Percentiles rank a stretch among this genome's conserved stretches.
These are phyloP conservation scores for Gnatocerus cornutus DNA, from an alignment of 2,888 invertebrate genomes.

Conservation along the genomic window DNA sequence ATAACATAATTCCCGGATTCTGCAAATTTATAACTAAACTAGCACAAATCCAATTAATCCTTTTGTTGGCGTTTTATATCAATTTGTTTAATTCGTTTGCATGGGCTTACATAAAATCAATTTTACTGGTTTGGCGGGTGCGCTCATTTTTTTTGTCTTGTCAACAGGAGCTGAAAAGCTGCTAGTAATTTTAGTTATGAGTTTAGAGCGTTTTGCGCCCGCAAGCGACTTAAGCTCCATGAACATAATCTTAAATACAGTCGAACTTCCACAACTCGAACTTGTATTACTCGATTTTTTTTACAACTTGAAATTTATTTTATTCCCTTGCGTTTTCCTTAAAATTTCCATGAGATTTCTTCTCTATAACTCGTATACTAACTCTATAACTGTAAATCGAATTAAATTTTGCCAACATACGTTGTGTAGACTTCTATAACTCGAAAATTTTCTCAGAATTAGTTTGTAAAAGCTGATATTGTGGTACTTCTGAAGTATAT, in stretches of 20 bases:
- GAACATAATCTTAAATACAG: slow-evolving; percentile 20
- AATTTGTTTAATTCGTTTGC: background rate
- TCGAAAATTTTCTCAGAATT: too few species aligned
- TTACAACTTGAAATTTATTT: too few species aligned
- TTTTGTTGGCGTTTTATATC: background rate
- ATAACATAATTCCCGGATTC: background rate
- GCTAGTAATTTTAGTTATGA: slow-evolving; percentile 1
- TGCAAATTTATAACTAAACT: background rate
- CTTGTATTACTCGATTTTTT: too few species aligned
- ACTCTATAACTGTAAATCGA: too few species aligned
- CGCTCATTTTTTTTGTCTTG: slow-evolving; percentile 1
- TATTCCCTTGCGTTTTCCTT: too few species aligned
- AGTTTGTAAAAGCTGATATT: too few species aligned
- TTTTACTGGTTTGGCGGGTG: background rate
- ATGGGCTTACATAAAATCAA: background rate
- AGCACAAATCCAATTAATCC: background rate
- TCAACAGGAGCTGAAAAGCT: slow-evolving; percentile 8
- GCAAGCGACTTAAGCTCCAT: slow-evolving; percentile 24
- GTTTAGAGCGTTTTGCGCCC: slow-evolving; percentile 4
- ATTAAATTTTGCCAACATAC: too few species aligned
- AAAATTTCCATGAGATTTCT: too few species aligned
- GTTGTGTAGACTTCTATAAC: too few species aligned
- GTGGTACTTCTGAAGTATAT: too few species aligned
- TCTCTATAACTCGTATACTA: too few species aligned
- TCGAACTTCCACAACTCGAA: too few species aligned